These are phyloP conservation scores for Zaprionus gabonicus DNA, from an alignment of 1,140 invertebrate species.

Conservation along the genomic window DNA sequence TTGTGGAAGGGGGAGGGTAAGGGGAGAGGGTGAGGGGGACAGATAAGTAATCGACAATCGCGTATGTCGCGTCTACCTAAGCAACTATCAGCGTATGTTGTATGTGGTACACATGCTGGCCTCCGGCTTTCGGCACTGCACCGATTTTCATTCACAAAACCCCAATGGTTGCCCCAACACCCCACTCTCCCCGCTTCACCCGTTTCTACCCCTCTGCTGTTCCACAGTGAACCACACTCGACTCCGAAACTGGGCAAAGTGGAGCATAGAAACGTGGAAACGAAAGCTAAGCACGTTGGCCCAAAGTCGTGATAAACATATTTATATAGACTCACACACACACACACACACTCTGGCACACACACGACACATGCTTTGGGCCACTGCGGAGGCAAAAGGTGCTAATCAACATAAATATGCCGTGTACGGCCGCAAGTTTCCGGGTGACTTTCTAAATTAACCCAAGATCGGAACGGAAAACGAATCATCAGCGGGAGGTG, in stretches of 20 bases:
- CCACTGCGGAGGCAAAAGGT: slow-evolving; percentile 64
- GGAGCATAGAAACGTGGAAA: slow-evolving; percentile 57
- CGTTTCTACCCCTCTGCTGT: background rate
- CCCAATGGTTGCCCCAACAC: background rate
- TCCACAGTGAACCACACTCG: background rate
- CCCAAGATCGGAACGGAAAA: slow-evolving; percentile 18
- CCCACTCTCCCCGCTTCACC: background rate
- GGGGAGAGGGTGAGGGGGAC: slow-evolving; percentile 12
- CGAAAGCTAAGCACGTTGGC: slow-evolving; percentile 61
- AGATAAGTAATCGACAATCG: slow-evolving; percentile 49
- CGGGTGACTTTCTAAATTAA: slow-evolving; percentile 68
- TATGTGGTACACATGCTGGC: slow-evolving; percentile 16
- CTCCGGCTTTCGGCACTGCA: slow-evolving; percentile 12
- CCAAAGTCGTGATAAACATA: slow-evolving; percentile 81
- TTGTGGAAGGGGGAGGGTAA: background rate
- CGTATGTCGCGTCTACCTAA: slow-evolving; percentile 40
- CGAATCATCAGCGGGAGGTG: slow-evolving; percentile 15
- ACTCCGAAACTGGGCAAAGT: slow-evolving; percentile 49
- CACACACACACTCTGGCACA: slow-evolving; percentile 28
- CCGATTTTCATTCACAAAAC: slow-evolving; percentile 45
- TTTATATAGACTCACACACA: slow-evolving; percentile 62
- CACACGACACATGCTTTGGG: slow-evolving; percentile 57
- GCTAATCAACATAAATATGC: slow-evolving; percentile 76
- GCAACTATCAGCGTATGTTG: slow-evolving; percentile 10
- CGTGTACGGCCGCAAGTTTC: slow-evolving; percentile 49